Percentiles rank a stretch among this genome's conserved stretches.
Evolutionary conservation across 2,797 vertebrate species (phyloP).

Genomic region (Sebastes steindachneri): DNA sequence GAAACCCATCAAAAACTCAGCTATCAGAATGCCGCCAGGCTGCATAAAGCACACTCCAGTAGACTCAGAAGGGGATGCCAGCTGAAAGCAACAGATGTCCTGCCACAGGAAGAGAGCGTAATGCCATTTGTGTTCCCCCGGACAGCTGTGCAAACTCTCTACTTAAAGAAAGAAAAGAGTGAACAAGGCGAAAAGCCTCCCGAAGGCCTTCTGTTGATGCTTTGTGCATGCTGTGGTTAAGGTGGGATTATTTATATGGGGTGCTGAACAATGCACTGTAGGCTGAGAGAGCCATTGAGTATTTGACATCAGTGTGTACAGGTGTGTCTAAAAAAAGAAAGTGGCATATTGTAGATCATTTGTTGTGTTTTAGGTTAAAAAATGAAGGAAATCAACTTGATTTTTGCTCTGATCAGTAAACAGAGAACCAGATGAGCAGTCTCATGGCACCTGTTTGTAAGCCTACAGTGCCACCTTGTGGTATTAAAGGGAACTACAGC

Average conservation of each 20-base stretch:
- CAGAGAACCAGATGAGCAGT: not conserved
- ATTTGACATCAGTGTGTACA: not conserved
- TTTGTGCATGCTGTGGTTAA: conserved; percentile 21
- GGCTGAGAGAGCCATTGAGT: not conserved
- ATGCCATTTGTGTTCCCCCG: conserved; percentile 53
- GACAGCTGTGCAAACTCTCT: conserved; percentile 66
- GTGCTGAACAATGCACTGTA: conserved; percentile 6
- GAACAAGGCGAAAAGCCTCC: conserved; percentile 32
- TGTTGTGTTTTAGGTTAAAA: not conserved
- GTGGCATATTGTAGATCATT: not conserved
- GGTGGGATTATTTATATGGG: conserved; percentile 44
- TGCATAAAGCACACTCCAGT: conserved; percentile 40
- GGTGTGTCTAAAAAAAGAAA: not conserved
- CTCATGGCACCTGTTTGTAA: conserved; percentile 47
- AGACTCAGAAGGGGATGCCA: conserved; percentile 34
- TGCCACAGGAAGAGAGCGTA: conserved; percentile 55
- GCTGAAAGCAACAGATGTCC: conserved; percentile 73
- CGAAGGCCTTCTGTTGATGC: conserved; percentile 28
- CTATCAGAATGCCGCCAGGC: conserved; percentile 37
- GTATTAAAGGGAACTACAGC: conserved; percentile 27
- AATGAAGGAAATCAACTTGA: not conserved
- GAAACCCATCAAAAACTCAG: not conserved
- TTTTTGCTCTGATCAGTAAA: not conserved
- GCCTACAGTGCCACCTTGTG: conserved; percentile 79
- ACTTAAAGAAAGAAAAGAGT: conserved; percentile 36